These are phyloP conservation scores for Sceloporus tristichus DNA, from an alignment of 2,113 vertebrate genomes.

Conservation along the genomic window DNA sequence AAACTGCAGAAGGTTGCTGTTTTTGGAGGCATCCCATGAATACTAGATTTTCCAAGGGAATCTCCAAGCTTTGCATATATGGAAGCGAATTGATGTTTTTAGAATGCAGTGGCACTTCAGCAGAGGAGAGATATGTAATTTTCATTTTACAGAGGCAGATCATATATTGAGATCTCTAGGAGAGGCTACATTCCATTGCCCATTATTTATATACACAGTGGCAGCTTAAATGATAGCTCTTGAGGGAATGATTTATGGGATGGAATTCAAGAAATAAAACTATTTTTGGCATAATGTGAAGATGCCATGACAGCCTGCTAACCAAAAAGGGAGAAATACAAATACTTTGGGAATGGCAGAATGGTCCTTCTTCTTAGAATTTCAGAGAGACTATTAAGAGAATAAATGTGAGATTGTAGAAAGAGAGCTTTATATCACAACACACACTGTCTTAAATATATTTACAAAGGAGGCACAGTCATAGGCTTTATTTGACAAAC, in stretches of 20 bases:
- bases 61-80: slow-evolving; percentile 2
- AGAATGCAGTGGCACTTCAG: slow-evolving; percentile 4
- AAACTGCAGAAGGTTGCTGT: neutral
- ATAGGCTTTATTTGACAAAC: neutral
- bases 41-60: neutral
- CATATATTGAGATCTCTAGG: neutral
- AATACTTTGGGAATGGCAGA: neutral
- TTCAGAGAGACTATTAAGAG: neutral
- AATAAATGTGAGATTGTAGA: fast-evolving
- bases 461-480: neutral
- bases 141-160: neutral
- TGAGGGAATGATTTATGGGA: slow-evolving; percentile 19
- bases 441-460: neutral
- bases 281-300: slow-evolving; percentile 39
- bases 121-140: slow-evolving; percentile 13
- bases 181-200: slow-evolving; percentile 7
- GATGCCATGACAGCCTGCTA: neutral
- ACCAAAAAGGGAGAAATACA: slow-evolving; percentile 2
- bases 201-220: slow-evolving; percentile 26
- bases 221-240: slow-evolving; percentile 20
- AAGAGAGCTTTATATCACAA: neutral
- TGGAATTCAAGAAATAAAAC: slow-evolving; percentile 27
- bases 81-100: slow-evolving; percentile 36
- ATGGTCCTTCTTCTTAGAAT: neutral
- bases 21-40: neutral